Percentiles rank a stretch among this genome's conserved stretches.
phyloP scores from a whole-genome alignment of 2,113 vertebrate species.

The Dendropsophus ebraccatus region DNA sequence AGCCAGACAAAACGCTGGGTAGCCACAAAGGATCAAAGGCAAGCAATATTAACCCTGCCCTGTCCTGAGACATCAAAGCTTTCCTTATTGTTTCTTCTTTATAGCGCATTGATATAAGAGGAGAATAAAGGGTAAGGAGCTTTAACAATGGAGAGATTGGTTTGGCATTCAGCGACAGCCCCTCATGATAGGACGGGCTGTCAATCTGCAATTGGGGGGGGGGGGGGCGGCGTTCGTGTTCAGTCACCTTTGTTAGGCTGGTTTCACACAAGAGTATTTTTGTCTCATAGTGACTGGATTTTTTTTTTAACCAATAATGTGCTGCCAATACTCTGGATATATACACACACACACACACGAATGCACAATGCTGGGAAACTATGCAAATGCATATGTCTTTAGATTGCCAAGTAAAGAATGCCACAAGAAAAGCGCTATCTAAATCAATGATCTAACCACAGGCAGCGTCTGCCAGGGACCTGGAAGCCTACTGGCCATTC shows the following conservation, averaged over 20 bases:
- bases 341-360: no score
- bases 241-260: no score
- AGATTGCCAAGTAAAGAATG: not conserved
- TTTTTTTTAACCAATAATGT: no score
- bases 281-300: no score
- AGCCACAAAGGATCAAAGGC: constrained; percentile 8
- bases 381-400: not conserved
- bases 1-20: not conserved
- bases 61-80: not conserved
- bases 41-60: not conserved
- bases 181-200: not conserved
- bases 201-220: not conserved
- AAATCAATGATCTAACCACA: not conserved
- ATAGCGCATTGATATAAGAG: not conserved
- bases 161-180: not conserved
- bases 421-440: not conserved
- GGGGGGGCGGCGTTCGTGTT: no score
- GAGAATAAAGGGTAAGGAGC: not conserved
- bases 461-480: not conserved
- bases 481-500: not conserved
- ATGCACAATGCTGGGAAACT: not conserved
- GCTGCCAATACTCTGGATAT: no score
- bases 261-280: no score
- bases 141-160: not conserved
- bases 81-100: not conserved